Base-by-base conservation (phyloP, 2,797 vertebrate genomes). In the Podarcis siculus region DNA sequence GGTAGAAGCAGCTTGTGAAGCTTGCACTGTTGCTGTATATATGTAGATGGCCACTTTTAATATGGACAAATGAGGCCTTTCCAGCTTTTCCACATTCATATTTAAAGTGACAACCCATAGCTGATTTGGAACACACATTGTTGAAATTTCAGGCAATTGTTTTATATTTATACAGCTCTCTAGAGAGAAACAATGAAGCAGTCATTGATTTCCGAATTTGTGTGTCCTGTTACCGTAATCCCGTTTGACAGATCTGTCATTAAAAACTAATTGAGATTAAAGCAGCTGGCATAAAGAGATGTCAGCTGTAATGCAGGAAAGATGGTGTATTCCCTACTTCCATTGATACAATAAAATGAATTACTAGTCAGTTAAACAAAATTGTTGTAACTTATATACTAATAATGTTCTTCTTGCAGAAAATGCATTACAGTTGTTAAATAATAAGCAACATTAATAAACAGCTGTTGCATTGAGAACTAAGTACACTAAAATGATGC, bases 351-450 rank as follows among this genome's bases (percentile, higher is more conserved):
- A 79, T 27, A 64, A 45, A 58, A 55, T 30, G 9, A 64, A 10
- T 88, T 76, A 2, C 3, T 88, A 1, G 61, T 9, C 13, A 76
- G 37, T 1, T 89, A 66, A 72, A 72, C 42, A 55, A 35, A 37
- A 42, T 19, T 69, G 35, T 10, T 19, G 23, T 30, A 69, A 67
- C 30, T 37, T 67, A 10, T 64, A 39, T 55, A 1, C 58, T 88
- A 42, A 32, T 85, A 85, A 61, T 81, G 12, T 92, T 83, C 58
- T 12, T 75, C 30, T 45, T 80, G n/a, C 67, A 9, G 5, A 86
- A 25, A 82, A 61, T 35, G 76, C 37, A 76, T 85, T 66, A 2
- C 87, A 7, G 30, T 4, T 83, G 5, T 17, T 75, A 71, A 89
- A 82, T 64, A 69, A 49, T 84, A 1, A 1, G 79, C 0, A 61